Evolutionary conservation across 2,113 vertebrate species (phyloP), one percentile per base, ranked within the genome.

Genomic region (Thryonomys swinderianus): DNA sequence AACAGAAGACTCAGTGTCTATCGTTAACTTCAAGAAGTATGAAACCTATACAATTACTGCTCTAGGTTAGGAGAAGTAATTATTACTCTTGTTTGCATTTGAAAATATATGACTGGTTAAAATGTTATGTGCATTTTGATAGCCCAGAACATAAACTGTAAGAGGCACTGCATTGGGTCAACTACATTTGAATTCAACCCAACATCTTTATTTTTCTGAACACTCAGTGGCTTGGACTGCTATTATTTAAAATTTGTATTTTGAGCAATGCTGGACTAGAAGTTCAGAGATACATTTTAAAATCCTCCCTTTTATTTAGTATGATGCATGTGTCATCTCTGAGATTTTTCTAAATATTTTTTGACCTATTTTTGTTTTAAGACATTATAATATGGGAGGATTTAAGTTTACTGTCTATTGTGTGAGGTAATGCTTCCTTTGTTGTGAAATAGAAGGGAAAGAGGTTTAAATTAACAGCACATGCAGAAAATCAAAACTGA

Each of bases 321-420:
- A 32, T 76, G 16, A 40, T 17, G 30, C 11, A 45, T 0, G 1
- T n/a, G 40, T 32, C 55, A 71, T 45, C n/a, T 20, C 4, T 4
- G 95, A 87, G 21, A 23, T 59, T 61, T 67, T 78, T 61, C 78
- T 79, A 83, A 79, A 83, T n/a, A 64, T 34, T 25, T 34, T 62
- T 83, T 93, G 91, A 78, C 55, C 62, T 88, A 79, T 85, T 95
- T 92, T 66, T 21, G 73, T 80, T 88, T 37, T 40, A 71, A 85
- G 21, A 37, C 85, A 92, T 86, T 80, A 55, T 5, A 62, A 30
- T 51, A 61, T 12, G 48, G 48, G 67, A 74, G 67, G 76, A 51
- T 78, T 66, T 32, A 74, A 11, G 23, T 61, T 76, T 66, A 20
- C 61, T 53, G 55, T 16, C 76, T 83, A 62, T 30, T 82, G 73